phyloP scores from a whole-genome alignment of 2,797 vertebrate species.

The Hapalemur alaotrensis region DNA sequence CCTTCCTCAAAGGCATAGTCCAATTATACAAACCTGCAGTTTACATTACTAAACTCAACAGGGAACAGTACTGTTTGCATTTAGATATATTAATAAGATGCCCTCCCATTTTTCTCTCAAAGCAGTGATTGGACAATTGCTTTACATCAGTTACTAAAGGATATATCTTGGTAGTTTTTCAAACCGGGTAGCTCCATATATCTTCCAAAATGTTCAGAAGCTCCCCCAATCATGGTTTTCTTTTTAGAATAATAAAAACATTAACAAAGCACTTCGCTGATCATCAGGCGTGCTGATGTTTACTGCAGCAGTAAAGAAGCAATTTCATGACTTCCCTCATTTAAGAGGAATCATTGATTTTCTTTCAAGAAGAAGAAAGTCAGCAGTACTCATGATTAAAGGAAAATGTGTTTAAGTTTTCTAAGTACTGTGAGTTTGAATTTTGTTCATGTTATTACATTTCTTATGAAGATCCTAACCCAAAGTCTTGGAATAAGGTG shows the following conservation, averaged over 20 bases:
- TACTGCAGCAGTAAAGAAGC: neutral
- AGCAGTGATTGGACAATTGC: neutral
- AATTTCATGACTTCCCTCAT: neutral
- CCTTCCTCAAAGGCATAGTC: neutral
- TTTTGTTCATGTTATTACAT: neutral
- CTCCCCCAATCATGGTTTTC: neutral
- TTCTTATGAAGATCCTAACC: neutral
- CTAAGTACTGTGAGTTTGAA: neutral
- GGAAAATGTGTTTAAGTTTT: neutral
- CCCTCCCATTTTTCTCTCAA: neutral
- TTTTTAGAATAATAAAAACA: constrained; percentile 17
- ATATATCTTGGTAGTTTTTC: neutral
- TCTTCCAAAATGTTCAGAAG: neutral
- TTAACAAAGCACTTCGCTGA: neutral
- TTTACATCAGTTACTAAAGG: neutral
- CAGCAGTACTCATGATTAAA: neutral
- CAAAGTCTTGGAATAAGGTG: neutral
- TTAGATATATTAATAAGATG: neutral
- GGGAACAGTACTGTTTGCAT: neutral
- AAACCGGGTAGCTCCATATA: neutral
- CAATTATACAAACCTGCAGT: neutral
- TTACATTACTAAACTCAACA: neutral
- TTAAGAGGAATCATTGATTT: constrained; percentile 15
- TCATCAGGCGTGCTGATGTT: neutral
- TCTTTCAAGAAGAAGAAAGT: constrained; percentile 6